Evolutionary conservation across 2,113 vertebrate genomes (phyloP).

Genomic region (Bubalus kerabau): DNA sequence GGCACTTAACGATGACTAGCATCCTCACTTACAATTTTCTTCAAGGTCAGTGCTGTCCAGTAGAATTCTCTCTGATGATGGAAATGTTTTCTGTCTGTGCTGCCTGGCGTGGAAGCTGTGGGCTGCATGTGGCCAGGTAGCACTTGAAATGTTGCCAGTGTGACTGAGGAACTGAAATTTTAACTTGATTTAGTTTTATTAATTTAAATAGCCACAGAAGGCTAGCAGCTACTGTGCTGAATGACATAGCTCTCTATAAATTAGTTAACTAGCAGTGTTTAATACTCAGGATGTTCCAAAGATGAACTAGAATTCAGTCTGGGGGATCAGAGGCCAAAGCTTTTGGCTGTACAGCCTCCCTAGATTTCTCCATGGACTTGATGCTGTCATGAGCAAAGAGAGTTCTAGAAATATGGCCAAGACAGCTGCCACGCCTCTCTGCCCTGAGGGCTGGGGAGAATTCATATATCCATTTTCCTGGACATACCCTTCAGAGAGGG

Average conservation of each 20-base stretch:
- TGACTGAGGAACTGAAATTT: neutral
- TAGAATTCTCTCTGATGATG: neutral
- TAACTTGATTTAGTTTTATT: constrained; percentile 9
- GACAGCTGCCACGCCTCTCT: neutral
- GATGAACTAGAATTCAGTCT: neutral
- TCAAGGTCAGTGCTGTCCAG: neutral
- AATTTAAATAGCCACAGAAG: neutral
- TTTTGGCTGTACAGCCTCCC: neutral
- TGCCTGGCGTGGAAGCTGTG: neutral
- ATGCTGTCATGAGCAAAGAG: neutral
- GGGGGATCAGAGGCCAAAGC: neutral
- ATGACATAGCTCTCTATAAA: neutral
- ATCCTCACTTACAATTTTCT: neutral
- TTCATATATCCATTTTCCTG: neutral
- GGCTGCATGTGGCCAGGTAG: neutral
- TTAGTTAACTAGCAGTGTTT: neutral
- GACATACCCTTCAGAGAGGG: neutral
- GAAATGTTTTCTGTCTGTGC: neutral
- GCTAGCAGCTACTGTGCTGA: neutral
- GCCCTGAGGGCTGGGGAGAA: neutral
- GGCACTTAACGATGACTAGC: neutral
- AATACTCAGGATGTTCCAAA: neutral
- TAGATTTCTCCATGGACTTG: neutral
- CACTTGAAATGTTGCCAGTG: neutral
- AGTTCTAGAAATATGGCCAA: neutral